phyloP scores from a whole-genome alignment of 2,888 invertebrate species.

The Petrophora chlorosata region DNA sequence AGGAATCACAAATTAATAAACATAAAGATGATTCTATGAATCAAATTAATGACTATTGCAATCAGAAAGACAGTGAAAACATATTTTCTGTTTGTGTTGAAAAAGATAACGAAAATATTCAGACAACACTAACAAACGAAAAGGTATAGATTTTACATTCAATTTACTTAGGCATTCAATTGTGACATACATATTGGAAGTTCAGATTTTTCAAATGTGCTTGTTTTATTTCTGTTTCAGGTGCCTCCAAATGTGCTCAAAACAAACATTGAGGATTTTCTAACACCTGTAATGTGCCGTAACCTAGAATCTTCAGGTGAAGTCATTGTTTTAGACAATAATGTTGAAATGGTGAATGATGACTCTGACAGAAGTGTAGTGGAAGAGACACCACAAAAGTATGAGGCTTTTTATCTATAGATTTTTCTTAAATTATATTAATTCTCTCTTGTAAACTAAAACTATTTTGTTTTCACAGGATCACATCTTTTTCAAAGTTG shows the following conservation, averaged over 20 bases:
- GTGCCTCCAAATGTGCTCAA: constrained; percentile 17
- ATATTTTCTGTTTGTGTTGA: constrained; percentile 61
- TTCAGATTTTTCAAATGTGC: neutral
- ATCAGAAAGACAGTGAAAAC: constrained; percentile 68
- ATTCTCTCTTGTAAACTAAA: too few relatives aligned
- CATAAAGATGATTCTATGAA: constrained; percentile 16
- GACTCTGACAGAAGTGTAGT: constrained; percentile 71
- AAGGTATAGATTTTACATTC: constrained; percentile 53
- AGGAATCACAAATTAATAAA: constrained; percentile 30
- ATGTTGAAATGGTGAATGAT: constrained; percentile 46
- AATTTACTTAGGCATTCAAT: neutral
- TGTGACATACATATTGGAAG: too few relatives aligned
- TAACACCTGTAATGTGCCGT: constrained; percentile 54
- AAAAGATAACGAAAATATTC: constrained; percentile 48
- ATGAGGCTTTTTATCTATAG: constrained; percentile 31
- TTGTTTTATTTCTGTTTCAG: constrained; percentile 27
- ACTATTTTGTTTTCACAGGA: constrained; percentile 56
- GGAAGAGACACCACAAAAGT: constrained; percentile 81
- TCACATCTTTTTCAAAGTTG: constrained; percentile 50
- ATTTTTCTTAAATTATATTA: neutral
- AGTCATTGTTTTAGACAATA: constrained; percentile 29
- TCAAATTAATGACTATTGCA: constrained; percentile 31
- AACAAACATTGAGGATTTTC: constrained; percentile 45
- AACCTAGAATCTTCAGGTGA: constrained; percentile 35
- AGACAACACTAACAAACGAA: constrained; percentile 30